A percentile compares a stretch with the other conserved stretches of the same genome.
Conservation (phyloP, 2,888 invertebrate genomes). For the Rotaria sp. region DNA sequence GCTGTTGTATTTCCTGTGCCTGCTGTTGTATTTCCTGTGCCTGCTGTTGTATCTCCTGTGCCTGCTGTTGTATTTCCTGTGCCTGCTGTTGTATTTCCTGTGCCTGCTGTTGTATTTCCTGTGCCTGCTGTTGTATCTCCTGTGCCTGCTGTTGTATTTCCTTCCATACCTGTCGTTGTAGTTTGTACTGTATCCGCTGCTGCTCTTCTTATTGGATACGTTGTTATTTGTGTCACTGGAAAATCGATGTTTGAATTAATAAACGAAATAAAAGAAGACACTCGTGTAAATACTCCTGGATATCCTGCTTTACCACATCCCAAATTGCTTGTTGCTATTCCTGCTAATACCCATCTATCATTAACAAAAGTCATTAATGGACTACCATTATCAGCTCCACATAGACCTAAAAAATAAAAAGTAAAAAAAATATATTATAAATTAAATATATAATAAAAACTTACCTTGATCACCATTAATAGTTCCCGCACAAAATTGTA, state of each 20-base stretch:
- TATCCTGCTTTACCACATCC: not conserved
- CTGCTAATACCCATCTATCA: constrained; percentile 29
- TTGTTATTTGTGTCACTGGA: no score
- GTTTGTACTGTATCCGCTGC: no score
- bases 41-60: no score
- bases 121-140: no score
- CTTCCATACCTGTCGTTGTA: no score
- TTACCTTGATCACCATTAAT: not conserved
- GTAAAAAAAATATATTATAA: not conserved
- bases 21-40: no score
- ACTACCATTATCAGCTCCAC: constrained; percentile 29
- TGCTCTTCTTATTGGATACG: no score
- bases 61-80: no score
- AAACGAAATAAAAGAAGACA: not conserved
- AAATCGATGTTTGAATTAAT: not conserved
- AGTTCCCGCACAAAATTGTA: not conserved
- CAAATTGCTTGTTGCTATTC: constrained; percentile 4
- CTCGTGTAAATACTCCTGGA: not conserved
- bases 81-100: no score
- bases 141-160: no score
- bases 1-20: no score
- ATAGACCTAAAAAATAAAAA: not conserved
- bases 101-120: no score
- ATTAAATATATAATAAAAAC: not conserved
- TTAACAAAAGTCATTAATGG: constrained; percentile 30